phyloP scores from a whole-genome alignment of 2,888 invertebrate genomes.

The Ectropis crepuscularia region DNA sequence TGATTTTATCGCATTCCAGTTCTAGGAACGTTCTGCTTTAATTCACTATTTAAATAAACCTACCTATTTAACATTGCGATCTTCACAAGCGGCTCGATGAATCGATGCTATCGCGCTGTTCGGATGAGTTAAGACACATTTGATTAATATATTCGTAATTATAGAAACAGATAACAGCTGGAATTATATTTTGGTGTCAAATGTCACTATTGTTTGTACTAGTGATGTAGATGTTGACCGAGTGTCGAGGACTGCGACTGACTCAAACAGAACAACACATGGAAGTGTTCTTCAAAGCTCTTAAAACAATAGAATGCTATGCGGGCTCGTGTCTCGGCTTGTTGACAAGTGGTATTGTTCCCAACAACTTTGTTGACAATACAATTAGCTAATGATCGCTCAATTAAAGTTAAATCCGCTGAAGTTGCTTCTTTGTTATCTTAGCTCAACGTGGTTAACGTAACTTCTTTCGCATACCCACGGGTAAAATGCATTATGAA shows the following conservation, averaged over 20 bases:
- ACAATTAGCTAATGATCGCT: constrained; percentile 60
- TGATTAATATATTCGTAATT: constrained; percentile 26
- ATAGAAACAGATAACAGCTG: constrained; percentile 25
- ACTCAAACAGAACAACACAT: constrained; percentile 46
- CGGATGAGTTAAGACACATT: constrained; percentile 25
- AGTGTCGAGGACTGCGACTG: constrained; percentile 45
- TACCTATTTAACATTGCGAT: constrained; percentile 23
- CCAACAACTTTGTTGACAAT: constrained; percentile 58
- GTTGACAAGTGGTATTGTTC: constrained; percentile 53
- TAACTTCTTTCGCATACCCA: neutral
- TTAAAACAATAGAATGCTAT: constrained; percentile 75
- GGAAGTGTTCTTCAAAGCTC: constrained; percentile 58
- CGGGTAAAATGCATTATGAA: neutral
- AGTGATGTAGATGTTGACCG: constrained; percentile 42
- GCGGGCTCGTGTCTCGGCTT: constrained; percentile 62
- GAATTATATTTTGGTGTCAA: constrained; percentile 34
- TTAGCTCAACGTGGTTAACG: neutral
- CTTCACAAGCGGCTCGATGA: constrained; percentile 21
- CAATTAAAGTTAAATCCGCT: constrained; percentile 51
- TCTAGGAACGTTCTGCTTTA: constrained; percentile 24
- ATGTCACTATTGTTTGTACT: constrained; percentile 43
- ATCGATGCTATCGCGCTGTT: constrained; percentile 28
- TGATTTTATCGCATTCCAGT: constrained; percentile 33
- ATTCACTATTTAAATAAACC: constrained; percentile 13
- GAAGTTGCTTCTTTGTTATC: neutral